These are phyloP conservation scores for Phlogophora meticulosa DNA, from an alignment of 2,888 invertebrate genomes.

Conservation along the genomic window DNA sequence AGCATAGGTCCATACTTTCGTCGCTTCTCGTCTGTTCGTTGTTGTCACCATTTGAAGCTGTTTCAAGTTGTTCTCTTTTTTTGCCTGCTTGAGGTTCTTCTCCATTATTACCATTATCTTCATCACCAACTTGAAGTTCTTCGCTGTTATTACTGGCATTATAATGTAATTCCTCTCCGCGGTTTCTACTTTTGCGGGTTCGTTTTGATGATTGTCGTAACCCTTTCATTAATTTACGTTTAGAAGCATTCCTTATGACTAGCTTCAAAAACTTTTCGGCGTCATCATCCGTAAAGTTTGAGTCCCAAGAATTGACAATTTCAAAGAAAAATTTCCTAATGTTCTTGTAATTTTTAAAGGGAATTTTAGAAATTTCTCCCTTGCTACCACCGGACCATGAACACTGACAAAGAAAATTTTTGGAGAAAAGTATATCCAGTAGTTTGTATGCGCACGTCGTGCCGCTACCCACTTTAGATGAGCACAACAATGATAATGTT, in stretches of 20 bases:
- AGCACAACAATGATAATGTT: constrained; percentile 27
- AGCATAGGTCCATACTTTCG: constrained; percentile 25
- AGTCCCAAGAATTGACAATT: constrained; percentile 27
- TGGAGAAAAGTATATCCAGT: constrained; percentile 24
- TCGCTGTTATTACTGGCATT: constrained; percentile 20
- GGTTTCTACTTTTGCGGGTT: constrained; percentile 25
- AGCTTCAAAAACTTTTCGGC: constrained; percentile 28
- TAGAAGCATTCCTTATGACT: constrained; percentile 17
- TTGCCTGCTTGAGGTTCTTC: constrained; percentile 31
- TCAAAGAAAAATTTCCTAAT: constrained; percentile 16
- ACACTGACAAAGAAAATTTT: constrained; percentile 30
- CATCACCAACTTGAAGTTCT: constrained; percentile 27
- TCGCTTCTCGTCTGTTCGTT: constrained; percentile 23
- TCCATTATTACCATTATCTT: constrained; percentile 26
- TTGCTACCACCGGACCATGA: constrained; percentile 41
- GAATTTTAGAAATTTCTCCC: constrained; percentile 30
- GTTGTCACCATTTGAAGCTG: constrained; percentile 21
- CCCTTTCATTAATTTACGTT: constrained; percentile 31
- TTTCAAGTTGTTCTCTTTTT: constrained; percentile 20
- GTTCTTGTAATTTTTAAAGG: constrained; percentile 33
- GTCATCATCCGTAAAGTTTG: constrained; percentile 22
- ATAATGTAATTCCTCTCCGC: constrained; percentile 17
- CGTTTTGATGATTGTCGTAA: constrained; percentile 31
- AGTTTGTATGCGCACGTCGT: constrained; percentile 29
- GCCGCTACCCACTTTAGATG: constrained; percentile 20